Conservation (phyloP, 2,888 invertebrate species). For the Parasteatoda lunata region DNA sequence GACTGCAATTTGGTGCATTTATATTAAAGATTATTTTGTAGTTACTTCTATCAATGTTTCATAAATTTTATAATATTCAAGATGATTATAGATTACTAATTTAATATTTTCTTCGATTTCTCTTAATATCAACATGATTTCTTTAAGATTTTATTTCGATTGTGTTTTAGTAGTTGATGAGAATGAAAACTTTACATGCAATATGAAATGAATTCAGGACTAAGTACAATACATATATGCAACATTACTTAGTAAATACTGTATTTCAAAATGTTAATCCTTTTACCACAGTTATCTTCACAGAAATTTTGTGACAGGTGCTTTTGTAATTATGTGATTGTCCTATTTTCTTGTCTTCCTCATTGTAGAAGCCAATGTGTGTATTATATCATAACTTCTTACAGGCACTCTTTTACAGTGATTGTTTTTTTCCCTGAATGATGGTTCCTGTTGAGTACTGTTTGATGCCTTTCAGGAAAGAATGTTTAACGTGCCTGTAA, state of each 20-base stretch:
- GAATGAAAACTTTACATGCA: too few species aligned
- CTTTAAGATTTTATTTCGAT: too few species aligned
- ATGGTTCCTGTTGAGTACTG: constrained; percentile 37
- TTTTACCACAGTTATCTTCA: constrained; percentile 11
- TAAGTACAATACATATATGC: too few species aligned
- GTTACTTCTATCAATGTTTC: too few species aligned
- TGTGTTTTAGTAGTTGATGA: too few species aligned
- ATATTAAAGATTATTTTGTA: too few species aligned
- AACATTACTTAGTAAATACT: neutral
- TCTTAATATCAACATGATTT: too few species aligned
- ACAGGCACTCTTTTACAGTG: constrained; percentile 33
- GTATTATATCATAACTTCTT: constrained; percentile 41
- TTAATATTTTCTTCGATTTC: too few species aligned
- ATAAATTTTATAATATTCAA: too few species aligned
- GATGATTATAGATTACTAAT: too few species aligned
- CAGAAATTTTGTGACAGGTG: constrained; percentile 52
- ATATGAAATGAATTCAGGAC: too few species aligned
- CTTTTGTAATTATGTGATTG: constrained; percentile 64
- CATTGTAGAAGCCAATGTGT: constrained; percentile 57
- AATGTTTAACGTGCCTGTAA: constrained; percentile 6
- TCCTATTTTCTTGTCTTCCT: constrained; percentile 65
- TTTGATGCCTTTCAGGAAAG: constrained; percentile 11
- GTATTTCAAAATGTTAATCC: neutral
- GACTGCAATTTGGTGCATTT: too few species aligned
- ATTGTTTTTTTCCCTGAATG: constrained; percentile 4